A percentile compares a stretch with the other conserved stretches of the same genome.
Evolutionary conservation across 1,140 invertebrate species (phyloP).

Genomic region (Euwallacea fornicatus): DNA sequence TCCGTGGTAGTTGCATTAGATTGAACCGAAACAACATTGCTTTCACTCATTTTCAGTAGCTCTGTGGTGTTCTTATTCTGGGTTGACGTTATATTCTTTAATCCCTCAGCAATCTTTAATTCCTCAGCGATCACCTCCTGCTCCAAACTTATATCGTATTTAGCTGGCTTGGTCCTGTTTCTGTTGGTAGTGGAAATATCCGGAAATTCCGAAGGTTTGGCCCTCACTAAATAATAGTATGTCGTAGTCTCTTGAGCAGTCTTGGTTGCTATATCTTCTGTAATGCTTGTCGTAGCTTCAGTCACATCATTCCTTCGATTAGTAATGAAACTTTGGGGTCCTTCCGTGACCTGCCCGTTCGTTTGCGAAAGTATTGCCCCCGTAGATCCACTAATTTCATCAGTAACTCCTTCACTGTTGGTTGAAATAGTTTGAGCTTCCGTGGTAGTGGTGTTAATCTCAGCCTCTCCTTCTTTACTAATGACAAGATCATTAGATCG

Average conservation of each 20-base stretch:
- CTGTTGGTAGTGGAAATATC: not conserved
- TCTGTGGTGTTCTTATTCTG: not conserved
- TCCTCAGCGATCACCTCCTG: slow-evolving; percentile 35
- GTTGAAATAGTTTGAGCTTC: slow-evolving; percentile 14
- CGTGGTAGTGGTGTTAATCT: slow-evolving; percentile 36
- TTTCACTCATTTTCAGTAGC: slow-evolving; percentile 11
- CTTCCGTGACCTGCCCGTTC: not conserved
- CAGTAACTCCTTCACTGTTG: not conserved
- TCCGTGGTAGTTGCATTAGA: not conserved
- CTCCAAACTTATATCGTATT: slow-evolving; percentile 43
- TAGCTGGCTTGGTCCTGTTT: slow-evolving; percentile 39
- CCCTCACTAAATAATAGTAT: slow-evolving; percentile 7
- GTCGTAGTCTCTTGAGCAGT: slow-evolving; percentile 23
- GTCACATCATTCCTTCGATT: not conserved
- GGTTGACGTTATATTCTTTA: slow-evolving; percentile 4
- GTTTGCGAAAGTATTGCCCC: not conserved
- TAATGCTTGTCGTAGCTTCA: not conserved
- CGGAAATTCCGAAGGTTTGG: not conserved
- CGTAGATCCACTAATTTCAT: not conserved
- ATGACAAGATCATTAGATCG: slow-evolving; percentile 52
- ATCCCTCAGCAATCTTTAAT: slow-evolving; percentile 13
- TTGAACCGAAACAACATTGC: not conserved
- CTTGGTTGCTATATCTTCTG: not conserved
- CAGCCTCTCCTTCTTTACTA: slow-evolving; percentile 53
- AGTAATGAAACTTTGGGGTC: not conserved